Evolutionary conservation across 2,888 invertebrate species (phyloP).

Genomic region (Hyles lineata): DNA sequence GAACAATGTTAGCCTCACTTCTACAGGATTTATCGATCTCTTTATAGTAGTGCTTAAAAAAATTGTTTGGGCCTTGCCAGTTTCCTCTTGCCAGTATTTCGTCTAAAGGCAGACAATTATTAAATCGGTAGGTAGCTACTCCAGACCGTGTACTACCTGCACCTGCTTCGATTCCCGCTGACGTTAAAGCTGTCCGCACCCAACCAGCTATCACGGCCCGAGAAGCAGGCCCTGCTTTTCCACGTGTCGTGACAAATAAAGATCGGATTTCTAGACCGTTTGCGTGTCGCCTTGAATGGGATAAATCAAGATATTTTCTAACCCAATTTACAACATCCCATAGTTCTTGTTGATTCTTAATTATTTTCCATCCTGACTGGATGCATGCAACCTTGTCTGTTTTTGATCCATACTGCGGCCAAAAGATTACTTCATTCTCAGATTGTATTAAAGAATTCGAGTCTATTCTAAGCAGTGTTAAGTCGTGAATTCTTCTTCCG

Average conservation of each 20-base stretch:
- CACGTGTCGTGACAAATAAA: no score
- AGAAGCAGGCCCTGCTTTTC: no score
- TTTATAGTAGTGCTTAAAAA: conserved; percentile 2
- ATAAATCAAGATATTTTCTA: no score
- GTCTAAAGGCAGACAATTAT: background rate
- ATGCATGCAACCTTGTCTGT: background rate
- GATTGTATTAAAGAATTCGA: background rate
- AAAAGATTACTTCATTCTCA: background rate
- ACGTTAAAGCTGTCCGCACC: no score
- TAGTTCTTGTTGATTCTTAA: no score
- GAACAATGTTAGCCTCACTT: background rate
- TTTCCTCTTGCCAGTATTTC: conserved; percentile 2
- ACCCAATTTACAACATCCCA: no score
- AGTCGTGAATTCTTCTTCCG: background rate
- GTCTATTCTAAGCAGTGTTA: background rate
- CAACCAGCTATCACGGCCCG: no score
- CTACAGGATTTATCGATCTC: background rate
- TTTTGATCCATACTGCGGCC: background rate
- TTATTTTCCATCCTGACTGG: background rate
- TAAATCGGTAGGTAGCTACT: background rate
- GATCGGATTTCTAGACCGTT: no score
- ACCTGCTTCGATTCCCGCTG: no score
- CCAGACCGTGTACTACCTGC: no score
- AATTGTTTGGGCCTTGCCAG: background rate
- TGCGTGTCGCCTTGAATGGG: no score